These are phyloP conservation scores for Acipenser ruthenus DNA, from an alignment of 2,797 vertebrate genomes.

Conservation along the genomic window DNA sequence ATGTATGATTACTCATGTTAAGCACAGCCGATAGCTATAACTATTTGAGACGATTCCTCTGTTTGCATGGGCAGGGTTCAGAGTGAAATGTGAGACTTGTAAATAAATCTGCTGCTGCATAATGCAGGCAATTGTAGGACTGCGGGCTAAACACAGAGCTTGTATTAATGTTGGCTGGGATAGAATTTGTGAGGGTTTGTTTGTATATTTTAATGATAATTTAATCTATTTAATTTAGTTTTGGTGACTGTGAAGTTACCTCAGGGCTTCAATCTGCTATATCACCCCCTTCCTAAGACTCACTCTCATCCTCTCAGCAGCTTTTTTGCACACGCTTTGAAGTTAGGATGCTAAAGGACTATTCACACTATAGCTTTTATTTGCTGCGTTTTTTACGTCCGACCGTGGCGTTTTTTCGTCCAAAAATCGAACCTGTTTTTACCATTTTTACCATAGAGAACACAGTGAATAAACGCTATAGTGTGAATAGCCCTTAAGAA, in stretches of 20 bases:
- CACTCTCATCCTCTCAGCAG: neutral
- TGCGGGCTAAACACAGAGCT: constrained; percentile 3
- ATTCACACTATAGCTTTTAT: too few species aligned
- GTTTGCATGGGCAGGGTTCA: constrained; percentile 1
- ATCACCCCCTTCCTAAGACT: neutral
- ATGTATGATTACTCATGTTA: neutral
- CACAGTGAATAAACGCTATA: too few species aligned
- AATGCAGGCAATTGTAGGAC: neutral
- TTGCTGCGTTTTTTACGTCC: too few species aligned
- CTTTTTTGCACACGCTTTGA: too few species aligned
- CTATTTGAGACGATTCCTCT: neutral
- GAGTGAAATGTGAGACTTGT: neutral
- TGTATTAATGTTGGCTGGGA: constrained; percentile 1
- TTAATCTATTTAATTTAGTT: constrained; percentile 55
- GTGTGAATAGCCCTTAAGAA: too few species aligned
- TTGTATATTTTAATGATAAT: constrained; percentile 21
- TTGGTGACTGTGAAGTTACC: constrained; percentile 23
- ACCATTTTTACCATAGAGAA: too few species aligned
- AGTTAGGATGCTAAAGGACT: too few species aligned
- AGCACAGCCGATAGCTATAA: neutral
- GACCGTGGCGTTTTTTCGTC: too few species aligned
- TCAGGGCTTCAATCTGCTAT: constrained; percentile 8
- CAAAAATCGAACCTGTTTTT: too few species aligned
- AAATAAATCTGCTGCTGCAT: constrained; percentile 1
- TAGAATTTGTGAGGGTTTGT: neutral